These are phyloP conservation scores for Hemicentrotus pulcherrimus DNA, from an alignment of 35 echinoderm and acorn worm genomes.

Conservation along the genomic window DNA sequence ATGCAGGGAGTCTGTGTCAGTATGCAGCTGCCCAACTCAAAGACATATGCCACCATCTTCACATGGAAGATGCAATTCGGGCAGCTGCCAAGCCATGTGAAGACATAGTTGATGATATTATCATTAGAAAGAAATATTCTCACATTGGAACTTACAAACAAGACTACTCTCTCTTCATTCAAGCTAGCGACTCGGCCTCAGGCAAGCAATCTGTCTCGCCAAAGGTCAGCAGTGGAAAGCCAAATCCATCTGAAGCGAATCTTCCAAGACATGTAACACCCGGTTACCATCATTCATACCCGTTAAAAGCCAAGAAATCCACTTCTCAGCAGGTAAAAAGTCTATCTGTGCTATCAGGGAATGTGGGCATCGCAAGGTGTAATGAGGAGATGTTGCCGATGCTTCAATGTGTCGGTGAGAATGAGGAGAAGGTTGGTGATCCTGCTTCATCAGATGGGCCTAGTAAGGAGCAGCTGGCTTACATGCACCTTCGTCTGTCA, in stretches of 20 bases:
- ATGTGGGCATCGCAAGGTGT: not conserved
- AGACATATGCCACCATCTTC: slow-evolving; percentile 52
- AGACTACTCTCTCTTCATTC: not conserved
- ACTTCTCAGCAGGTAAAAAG: not conserved
- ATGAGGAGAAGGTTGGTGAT: not conserved
- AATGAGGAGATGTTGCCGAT: not conserved
- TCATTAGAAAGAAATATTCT: slow-evolving; percentile 54
- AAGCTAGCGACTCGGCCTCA: too few species aligned
- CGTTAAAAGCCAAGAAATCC: not conserved
- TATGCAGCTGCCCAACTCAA: slow-evolving; percentile 53
- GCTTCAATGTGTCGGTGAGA: not conserved
- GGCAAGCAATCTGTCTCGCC: not conserved
- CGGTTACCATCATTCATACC: not conserved
- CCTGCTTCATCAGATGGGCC: slow-evolving; percentile 45
- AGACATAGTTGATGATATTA: slow-evolving; percentile 64
- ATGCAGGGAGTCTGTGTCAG: slow-evolving; percentile 25
- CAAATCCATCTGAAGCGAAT: not conserved
- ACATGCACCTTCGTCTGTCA: slow-evolving; percentile 69
- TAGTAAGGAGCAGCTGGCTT: slow-evolving; percentile 78
- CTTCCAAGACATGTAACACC: not conserved
- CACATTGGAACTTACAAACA: not conserved
- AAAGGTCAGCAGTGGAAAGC: not conserved
- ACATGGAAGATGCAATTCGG: slow-evolving; percentile 58
- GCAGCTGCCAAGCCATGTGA: slow-evolving; percentile 64
- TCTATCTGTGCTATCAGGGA: not conserved